A percentile compares a stretch with the other conserved stretches of the same genome.
These are phyloP conservation scores for Bradypus variegatus DNA, from an alignment of 2,797 vertebrate species.

Conservation along the genomic window DNA sequence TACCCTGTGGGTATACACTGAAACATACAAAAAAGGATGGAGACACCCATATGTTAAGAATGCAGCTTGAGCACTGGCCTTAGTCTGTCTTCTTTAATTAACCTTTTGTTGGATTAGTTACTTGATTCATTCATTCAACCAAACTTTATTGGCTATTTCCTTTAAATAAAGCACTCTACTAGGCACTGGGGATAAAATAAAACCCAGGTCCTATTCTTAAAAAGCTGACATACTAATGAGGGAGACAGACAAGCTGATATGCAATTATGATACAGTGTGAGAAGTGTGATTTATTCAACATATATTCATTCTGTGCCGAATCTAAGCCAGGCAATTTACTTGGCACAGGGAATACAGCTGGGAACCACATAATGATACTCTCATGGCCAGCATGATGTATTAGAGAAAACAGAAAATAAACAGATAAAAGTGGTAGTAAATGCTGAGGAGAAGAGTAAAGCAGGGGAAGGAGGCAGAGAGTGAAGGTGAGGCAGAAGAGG, in stretches of 20 bases:
- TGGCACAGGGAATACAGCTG: not conserved
- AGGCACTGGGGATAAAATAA: not conserved
- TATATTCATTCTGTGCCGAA: not conserved
- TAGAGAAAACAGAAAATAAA: not conserved
- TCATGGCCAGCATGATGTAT: not conserved
- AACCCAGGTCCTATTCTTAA: not conserved
- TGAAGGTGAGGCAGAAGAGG: not conserved
- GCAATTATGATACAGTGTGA: not conserved
- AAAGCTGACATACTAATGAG: not conserved
- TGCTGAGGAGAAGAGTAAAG: not conserved
- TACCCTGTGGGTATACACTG: not conserved
- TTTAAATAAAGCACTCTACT: not conserved
- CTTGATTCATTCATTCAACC: not conserved
- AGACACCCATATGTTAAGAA: not conserved
- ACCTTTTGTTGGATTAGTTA: not conserved
- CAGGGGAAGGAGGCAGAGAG: no score
- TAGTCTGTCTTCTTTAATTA: not conserved
- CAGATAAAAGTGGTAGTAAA: not conserved
- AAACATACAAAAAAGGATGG: not conserved
- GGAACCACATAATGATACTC: not conserved
- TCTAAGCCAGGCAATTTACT: not conserved
- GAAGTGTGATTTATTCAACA: not conserved
- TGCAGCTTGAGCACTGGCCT: not conserved
- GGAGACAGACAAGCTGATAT: not conserved
- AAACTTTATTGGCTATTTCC: not conserved